Base-by-base conservation (phyloP, 2,113 vertebrate species). In the Callionymus lyra region DNA sequence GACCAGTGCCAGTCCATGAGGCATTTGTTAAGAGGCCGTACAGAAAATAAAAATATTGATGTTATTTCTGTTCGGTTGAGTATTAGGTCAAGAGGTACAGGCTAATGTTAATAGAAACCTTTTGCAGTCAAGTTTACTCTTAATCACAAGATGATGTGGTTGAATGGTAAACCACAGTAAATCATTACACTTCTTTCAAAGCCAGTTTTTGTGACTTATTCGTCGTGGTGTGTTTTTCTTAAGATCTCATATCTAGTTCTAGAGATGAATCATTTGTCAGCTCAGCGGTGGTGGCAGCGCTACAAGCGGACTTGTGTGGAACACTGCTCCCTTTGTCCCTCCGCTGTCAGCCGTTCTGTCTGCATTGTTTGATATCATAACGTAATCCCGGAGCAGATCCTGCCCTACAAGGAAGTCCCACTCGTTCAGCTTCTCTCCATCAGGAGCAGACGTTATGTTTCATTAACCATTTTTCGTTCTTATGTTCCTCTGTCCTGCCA, bases 291-390 rank as follows among this genome's bases (percentile, higher is more conserved):
- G 19, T 37, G 34, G 49, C 31, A n/a, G 8, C 38, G 6, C 17
- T 43, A 47, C 39, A 50, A 63, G 48, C 14, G 17, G 12, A 48
- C 40, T 54, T 65, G 31, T 43, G 49, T 55, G 16, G 47, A 59
- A 82, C 82, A 81, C 53, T 70, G 50, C 11, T 40, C 15, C 33
- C 70, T 68, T 80, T 82, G 74, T 82, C 48, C 63, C 6, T 31
- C 42, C 31, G 43, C 49, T 10, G 34, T 60, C 32, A 47, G 59
- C 47, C 36, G 56, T 54, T 56, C 65, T 49, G 45, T 58, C 57
- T 66, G 41, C 55, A 53, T 80, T 74, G 60, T 72, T 51, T 80
- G 56, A 74, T 68, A 77, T 75, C 70, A 65, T 64, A 72, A 56
- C 32, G 44, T 70, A 70, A 74, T 66, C 63, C 47, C 56, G 63